Evolutionary conservation across 2,797 vertebrate genomes (phyloP), one percentile per base, ranked within the genome.

Genomic region (Platyrinchus mystaceus): DNA sequence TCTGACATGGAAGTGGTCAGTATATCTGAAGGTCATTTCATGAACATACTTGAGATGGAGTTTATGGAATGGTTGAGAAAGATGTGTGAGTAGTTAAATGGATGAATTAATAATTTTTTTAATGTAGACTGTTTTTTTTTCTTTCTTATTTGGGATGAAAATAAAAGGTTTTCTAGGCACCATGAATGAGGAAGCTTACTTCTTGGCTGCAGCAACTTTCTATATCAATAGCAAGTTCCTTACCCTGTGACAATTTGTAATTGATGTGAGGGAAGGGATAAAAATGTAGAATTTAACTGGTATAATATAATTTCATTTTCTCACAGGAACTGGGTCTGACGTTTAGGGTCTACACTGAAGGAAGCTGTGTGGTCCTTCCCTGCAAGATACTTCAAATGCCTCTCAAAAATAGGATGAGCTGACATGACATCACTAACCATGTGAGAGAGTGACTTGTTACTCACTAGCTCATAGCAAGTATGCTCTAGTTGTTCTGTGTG

Each of bases 261-360:
- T 18, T 56, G 53, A 43, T 63, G 18, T 0, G 0, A 63, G 14
- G 43, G 11, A 59, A 63, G 39, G 24, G 19, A 36, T 74, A 20
- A 5, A n/a, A 44, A 58, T 49, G 14, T 39, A 16, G 71, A 74
- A n/a, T 64, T 64, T 50, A 74, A 82, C 17, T 59, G 7, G 36
- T 43, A n/a, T 44, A 56, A 46, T 53, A 20, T 18, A 26, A 68
- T 58, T 50, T 32, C 5, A 59, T 49, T 86, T 92, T 74, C 36
- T 73, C 7, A 11, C 32, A n/a, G 18, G 26, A 34, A 21, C 28
- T 22, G 7, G 14, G 14, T 73, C 39, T 2, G 3, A 1, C 0
- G 1, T 28, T 58, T 28, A 10, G 79, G 30, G 5, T 28, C 36
- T 62, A 12, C 7, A 22, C 11, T 27, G 37, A 52, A 52, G 58